Evolutionary conservation across 1,140 invertebrate species (phyloP), one percentile per base, ranked within the genome.

Genomic region (Panulirus ornatus): DNA sequence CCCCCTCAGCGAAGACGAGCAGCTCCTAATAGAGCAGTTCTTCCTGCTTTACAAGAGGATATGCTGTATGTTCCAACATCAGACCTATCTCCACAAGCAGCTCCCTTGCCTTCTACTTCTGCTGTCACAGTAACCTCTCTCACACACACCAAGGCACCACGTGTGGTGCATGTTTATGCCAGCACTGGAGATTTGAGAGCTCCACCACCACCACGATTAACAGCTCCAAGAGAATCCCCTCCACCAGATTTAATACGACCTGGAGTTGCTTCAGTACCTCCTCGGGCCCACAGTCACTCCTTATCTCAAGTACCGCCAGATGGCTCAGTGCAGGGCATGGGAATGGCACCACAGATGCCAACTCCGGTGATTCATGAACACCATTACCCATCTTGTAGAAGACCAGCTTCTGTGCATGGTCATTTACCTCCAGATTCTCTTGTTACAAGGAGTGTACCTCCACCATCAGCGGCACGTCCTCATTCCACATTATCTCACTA

Each of bases 11-110:
- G 91, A 30, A 30, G 88, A 5, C 40, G 91, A 83, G 84, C 63
- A 38, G 58, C 81, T 38, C 63, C 78, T 22, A 83, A 71, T 14
- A 87, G 91, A 54, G 82, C 71, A 19, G 44, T 75, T 70, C 88
- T 85, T 54, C 91, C 91, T 30, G 84, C 91, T 22, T 54, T 92
- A n/a, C 91, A 91, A 51, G 91, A 92, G 78, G 91, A 92, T 54
- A 84, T 92, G 38, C 79, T 90, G 30, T 92, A 92, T 88, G 51
- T 83, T 30, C 89, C 89, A n/a, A 87, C 91, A 63, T 88, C 81
- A 79, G 85, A 91, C 63, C 81, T 92, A 14, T 90, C 66, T 42
- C 81, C 89, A 27, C 58, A 88, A 70, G 70, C 79, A 44, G 40
- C n/a, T 34, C 44, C 75, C n/a, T 42, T 73, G 27, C 30, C 81